Evolutionary conservation across 2,888 invertebrate genomes (phyloP), one percentile per base, ranked within the genome.

Genomic region (Myopa tessellatipennis): DNA sequence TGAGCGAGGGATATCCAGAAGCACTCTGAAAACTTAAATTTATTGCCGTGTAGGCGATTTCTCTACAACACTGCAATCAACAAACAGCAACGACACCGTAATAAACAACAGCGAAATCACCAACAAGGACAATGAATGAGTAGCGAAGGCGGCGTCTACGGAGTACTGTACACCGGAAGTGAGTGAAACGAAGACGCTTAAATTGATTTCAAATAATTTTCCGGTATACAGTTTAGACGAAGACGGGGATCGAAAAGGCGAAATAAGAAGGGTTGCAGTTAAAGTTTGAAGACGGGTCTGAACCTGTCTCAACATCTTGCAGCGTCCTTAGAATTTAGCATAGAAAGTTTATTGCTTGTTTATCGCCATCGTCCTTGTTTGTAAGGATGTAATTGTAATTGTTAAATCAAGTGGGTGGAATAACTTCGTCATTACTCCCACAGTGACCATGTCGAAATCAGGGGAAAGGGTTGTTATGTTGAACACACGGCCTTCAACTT

Each of bases 1-100:
- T 26, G 26, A 26, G 26, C 26, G 2, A 10, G 45, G 1, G 45
- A 45, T 45, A 45, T 45, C 8, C 5, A 40, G 40, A 40, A 40
- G 10, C 10, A n/a, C 55, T 16, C 55, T 6, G 55, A 36, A 55
- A 70, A 52, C 52, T 26, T 55, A 50, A 70, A 55, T 70, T 55
- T 70, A 58, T 52, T 70, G 70, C 55, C 34, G 50, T 70, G 52
- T 40, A 40, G 55, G 69, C 69, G 69, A n/a, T 50, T 69, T 52
- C 40, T 69, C 69, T 52, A 69, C 50, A 69, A 14, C 18, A 69
- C 45, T 50, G 50, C 12, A 6, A 69, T 26, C 26, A 26, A 26
- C 69, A 50, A 69, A 14, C 3, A 50, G 14, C 50, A 14, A 14
- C 50, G 3, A 50, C 50, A 50, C 50, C 26, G 45, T 45, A 45